phyloP scores from a whole-genome alignment of 2,888 invertebrate genomes.

The Cephus pulcher region DNA sequence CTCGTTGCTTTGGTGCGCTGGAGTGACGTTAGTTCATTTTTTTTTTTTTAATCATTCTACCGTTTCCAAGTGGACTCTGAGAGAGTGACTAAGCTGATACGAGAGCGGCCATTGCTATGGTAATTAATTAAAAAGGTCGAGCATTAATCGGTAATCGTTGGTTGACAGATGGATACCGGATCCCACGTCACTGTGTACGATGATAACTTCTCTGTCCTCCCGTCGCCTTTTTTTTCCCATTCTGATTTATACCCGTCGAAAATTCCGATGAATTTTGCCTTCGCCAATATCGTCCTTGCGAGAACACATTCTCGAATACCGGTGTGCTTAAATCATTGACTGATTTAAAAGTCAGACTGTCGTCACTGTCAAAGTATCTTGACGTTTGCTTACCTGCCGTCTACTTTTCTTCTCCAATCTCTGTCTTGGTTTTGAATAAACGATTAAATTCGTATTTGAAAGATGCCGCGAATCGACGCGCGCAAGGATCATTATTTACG shows the following conservation, averaged over 20 bases:
- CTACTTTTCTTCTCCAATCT: not conserved
- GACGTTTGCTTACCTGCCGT: not conserved
- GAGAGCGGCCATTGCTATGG: slow-evolving; percentile 29
- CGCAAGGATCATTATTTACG: not conserved
- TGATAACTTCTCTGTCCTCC: not conserved
- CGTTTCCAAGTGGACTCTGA: slow-evolving; percentile 7
- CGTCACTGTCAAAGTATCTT: not conserved
- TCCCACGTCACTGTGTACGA: not conserved
- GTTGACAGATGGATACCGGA: not conserved
- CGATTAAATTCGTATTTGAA: not conserved
- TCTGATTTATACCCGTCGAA: not conserved
- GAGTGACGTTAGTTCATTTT: too few relatives aligned
- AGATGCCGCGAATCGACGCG: not conserved
- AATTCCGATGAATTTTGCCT: not conserved
- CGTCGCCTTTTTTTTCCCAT: not conserved
- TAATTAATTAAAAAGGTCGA: slow-evolving; percentile 37
- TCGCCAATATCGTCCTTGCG: not conserved
- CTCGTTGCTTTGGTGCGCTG: too few relatives aligned
- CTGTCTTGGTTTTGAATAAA: not conserved
- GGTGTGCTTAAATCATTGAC: not conserved
- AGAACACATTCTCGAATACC: not conserved
- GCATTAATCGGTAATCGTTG: slow-evolving; percentile 12
- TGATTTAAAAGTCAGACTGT: not conserved
- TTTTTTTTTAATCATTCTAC: not conserved
- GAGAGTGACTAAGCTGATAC: slow-evolving; percentile 32